A percentile compares a stretch with the other conserved stretches of the same genome.
Conservation (phyloP, 2,797 vertebrate genomes). For the Allochrocebus solatus region DNA sequence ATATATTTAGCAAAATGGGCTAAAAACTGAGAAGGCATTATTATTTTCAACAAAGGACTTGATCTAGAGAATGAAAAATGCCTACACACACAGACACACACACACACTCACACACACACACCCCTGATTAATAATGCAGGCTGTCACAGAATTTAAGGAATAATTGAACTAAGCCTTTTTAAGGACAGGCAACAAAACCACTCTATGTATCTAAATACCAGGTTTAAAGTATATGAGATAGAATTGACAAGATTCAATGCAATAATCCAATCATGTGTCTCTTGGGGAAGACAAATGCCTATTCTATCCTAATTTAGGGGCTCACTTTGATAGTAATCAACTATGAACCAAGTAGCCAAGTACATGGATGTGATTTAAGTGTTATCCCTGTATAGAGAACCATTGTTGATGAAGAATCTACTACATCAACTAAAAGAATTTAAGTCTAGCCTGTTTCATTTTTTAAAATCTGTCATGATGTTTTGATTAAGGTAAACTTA, state of each 20-base stretch:
- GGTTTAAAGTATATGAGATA: background rate
- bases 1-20: background rate
- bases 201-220: background rate
- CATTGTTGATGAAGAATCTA: background rate
- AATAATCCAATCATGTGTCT: background rate
- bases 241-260: background rate
- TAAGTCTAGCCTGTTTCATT: background rate
- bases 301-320: background rate
- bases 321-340: background rate
- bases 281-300: background rate
- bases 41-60: background rate
- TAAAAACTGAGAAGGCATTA: background rate
- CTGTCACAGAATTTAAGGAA: background rate
- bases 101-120: background rate
- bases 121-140: background rate
- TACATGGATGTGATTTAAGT: background rate
- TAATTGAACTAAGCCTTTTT: background rate
- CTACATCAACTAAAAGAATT: background rate
- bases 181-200: background rate
- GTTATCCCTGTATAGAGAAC: background rate
- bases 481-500: background rate
- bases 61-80: background rate
- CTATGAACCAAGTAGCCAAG: background rate
- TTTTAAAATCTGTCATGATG: background rate
- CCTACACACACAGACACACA: background rate